Base-by-base conservation (phyloP, 2,888 invertebrate species). In the Trissolcus japonicus region DNA sequence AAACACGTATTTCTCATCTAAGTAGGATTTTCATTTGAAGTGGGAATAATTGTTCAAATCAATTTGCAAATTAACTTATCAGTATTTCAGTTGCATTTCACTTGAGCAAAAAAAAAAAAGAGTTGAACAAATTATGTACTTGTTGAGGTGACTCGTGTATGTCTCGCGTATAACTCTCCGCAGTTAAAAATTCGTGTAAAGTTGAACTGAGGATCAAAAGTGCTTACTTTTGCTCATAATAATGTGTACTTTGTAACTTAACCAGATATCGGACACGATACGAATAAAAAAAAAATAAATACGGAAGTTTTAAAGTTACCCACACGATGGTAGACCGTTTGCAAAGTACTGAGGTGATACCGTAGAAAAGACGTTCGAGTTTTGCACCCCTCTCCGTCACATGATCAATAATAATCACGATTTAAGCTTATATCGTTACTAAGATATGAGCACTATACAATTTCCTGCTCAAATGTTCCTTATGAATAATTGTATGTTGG, bases 361-460 rank as follows among this genome's bases (percentile, higher is more conserved):
- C 88, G 79, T 88, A 88, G 81, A 84, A 88, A 82, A 88, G 87
- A 84, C 83, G 78, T 79, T 76, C 82, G 79, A n/a, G 81, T 81
- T 81, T 81, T 79, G 68, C 71, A 81, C 80, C 81, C 78, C 81
- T 78, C 78, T 68, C 61, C 60, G 41, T 63, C 55, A 51, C 54
- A 48, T 66, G 61, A 74, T 78, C 78, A 71, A 78, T 78, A 78
- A 63, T 78, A 65, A 78, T 74, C 66, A 67, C 62, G 69, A 71
- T 69, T 78, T 50, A 69, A 66, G 60, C 69, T 74, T 62, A 71
- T 63, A n/a, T 29, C 14, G 16, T 57, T 17, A 63, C 51, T 35
- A 2, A 35, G 35, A 35, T 35, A 35, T 35, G 35, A 35, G 9
- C 9, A 35, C 9, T 11, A 11, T 11, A 35, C 11, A 35, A 35